Evolutionary conservation across 2,888 invertebrate species (phyloP).

Genomic region (Dermolepida albohirtum): DNA sequence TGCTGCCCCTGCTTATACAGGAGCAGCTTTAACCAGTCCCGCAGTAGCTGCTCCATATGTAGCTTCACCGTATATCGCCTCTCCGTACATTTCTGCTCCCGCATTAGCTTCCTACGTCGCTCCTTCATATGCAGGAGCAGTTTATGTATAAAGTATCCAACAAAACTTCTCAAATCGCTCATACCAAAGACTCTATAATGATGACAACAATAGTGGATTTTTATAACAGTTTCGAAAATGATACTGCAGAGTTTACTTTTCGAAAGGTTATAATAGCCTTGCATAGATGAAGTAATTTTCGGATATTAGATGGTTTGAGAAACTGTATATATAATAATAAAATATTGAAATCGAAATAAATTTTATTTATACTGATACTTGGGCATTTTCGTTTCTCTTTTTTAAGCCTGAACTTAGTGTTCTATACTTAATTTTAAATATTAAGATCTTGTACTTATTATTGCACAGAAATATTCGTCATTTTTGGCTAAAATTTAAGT

Average conservation of each 20-base stretch:
- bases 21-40: slow-evolving; percentile 51
- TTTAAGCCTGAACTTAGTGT: too few relatives aligned
- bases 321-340: slow-evolving; percentile 3
- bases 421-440: too few relatives aligned
- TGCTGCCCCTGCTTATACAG: slow-evolving; percentile 57
- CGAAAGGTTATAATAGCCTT: slow-evolving; percentile 27
- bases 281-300: slow-evolving; percentile 11
- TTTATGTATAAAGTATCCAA: slow-evolving; percentile 42
- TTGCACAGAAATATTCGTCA: too few relatives aligned
- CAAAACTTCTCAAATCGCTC: slow-evolving; percentile 13
- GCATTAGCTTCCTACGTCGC: slow-evolving; percentile 4
- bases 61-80: slow-evolving; percentile 48
- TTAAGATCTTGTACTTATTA: too few relatives aligned
- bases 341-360: background rate
- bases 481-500: too few relatives aligned
- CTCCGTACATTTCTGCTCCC: slow-evolving; percentile 52
- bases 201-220: slow-evolving; percentile 26
- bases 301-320: slow-evolving; percentile 20
- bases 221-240: slow-evolving; percentile 29
- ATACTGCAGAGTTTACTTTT: background rate
- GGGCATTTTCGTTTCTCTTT: background rate
- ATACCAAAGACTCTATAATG: slow-evolving; percentile 17
- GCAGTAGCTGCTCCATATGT: slow-evolving; percentile 48
- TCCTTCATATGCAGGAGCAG: slow-evolving; percentile 46
- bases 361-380: background rate